These are phyloP conservation scores for Halisarca cf. caerulea DNA, from an alignment of 37 sponge, comb jelly and placozoan genomes.

Conservation along the genomic window DNA sequence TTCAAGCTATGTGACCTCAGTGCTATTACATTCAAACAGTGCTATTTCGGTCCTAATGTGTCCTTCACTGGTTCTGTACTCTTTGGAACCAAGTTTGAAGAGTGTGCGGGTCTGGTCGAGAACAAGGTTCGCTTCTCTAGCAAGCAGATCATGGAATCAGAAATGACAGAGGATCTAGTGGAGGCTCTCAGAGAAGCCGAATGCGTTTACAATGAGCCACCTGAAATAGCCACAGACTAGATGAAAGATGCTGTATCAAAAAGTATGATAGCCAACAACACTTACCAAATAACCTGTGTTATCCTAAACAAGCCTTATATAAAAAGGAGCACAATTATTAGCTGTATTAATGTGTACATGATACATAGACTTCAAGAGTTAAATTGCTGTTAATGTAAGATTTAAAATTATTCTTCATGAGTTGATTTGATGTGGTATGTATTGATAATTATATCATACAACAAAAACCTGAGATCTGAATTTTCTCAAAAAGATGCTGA, in stretches of 20 bases:
- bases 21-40: conserved; percentile 3
- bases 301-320: too few relatives aligned
- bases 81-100: conserved; percentile 13
- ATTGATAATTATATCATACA: too few relatives aligned
- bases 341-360: too few relatives aligned
- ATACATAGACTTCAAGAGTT: too few relatives aligned
- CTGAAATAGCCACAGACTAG: conserved; percentile 16
- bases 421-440: too few relatives aligned
- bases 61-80: conserved; percentile 17
- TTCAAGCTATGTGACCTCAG: conserved; percentile 7
- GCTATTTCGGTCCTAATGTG: background rate
- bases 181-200: conserved; percentile 11
- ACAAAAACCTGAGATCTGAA: too few relatives aligned
- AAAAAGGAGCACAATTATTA: too few relatives aligned
- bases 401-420: too few relatives aligned
- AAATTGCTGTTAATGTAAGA: too few relatives aligned
- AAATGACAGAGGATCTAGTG: background rate
- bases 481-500: too few relatives aligned
- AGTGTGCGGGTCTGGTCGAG: conserved; percentile 33
- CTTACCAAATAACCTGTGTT: too few relatives aligned
- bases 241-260: background rate
- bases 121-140: conserved; percentile 51
- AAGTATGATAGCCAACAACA: background rate
- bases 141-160: conserved; percentile 10
- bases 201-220: background rate